These are phyloP conservation scores for Sebastes melanostomus DNA, from an alignment of 2,797 vertebrate genomes.

Conservation along the genomic window DNA sequence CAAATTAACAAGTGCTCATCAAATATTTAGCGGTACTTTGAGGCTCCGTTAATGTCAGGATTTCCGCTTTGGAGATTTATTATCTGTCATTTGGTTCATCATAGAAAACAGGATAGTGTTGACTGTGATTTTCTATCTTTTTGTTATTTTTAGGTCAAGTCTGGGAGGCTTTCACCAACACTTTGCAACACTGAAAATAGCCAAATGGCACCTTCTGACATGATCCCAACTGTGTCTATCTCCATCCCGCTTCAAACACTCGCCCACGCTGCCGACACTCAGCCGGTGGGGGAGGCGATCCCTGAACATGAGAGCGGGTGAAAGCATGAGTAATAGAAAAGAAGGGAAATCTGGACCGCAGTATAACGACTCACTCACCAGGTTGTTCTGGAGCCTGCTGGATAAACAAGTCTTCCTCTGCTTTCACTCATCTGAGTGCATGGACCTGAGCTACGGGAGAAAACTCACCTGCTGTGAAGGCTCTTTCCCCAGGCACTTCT, in stretches of 20 bases:
- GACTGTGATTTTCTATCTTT: slow-evolving; percentile 2
- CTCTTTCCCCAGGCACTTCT: slow-evolving; percentile 24
- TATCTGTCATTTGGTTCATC: slow-evolving; percentile 12
- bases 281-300: slow-evolving; percentile 56
- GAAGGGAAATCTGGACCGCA: slow-evolving; percentile 36
- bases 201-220: slow-evolving; percentile 55
- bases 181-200: slow-evolving; percentile 56
- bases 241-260: slow-evolving; percentile 73
- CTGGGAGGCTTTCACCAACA: slow-evolving; percentile 40
- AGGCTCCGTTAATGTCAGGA: slow-evolving; percentile 30
- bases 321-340: slow-evolving; percentile 41
- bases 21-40: slow-evolving; percentile 68
- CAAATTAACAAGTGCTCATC: slow-evolving; percentile 62
- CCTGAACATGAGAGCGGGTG: slow-evolving; percentile 72
- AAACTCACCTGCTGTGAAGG: slow-evolving; percentile 33
- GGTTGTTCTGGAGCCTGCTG: slow-evolving; percentile 40
- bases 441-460: slow-evolving; percentile 25
- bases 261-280: slow-evolving; percentile 55
- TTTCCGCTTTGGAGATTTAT: slow-evolving; percentile 19
- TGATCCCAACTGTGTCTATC: slow-evolving; percentile 71
- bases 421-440: slow-evolving; percentile 44
- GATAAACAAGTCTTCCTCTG: slow-evolving; percentile 34
- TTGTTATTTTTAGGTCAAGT: slow-evolving; percentile 58
- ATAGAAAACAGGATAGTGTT: slow-evolving; percentile 2
- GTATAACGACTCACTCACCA: slow-evolving; percentile 35